Evolutionary conservation across 2,888 invertebrate species (phyloP).

Genomic region (Hirtodrosophila cameraria): DNA sequence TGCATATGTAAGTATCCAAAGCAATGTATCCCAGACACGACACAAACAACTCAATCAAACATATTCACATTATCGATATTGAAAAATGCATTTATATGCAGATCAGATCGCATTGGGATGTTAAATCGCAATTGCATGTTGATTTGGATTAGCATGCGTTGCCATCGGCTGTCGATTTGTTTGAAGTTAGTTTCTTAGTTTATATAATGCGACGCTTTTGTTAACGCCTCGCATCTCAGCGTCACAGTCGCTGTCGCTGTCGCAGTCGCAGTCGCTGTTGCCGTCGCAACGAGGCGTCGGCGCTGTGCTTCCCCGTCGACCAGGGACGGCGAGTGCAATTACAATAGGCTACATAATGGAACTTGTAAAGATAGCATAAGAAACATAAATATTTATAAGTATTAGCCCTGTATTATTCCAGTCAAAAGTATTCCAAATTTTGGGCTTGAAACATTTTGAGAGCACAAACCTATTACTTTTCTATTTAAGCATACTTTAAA

Average conservation of each 20-base stretch:
- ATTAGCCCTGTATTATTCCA: no score
- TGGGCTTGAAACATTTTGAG: no score
- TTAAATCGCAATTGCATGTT: conserved; percentile 68
- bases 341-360: no score
- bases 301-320: conserved; percentile 36
- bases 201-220: conserved; percentile 52
- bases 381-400: no score
- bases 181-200: conserved; percentile 42
- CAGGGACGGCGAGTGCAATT: conserved; percentile 17
- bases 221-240: conserved; percentile 11
- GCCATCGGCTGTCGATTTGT: conserved; percentile 24
- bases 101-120: conserved; percentile 41
- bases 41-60: background rate
- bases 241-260: background rate
- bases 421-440: no score
- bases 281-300: background rate
- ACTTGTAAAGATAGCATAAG: no score
- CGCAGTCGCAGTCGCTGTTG: background rate
- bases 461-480: no score
- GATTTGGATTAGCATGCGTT: conserved; percentile 59
- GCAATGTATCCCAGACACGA: background rate
- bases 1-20: background rate
- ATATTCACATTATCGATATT: background rate
- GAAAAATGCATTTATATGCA: conserved; percentile 47
- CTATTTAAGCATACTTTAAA: no score